Evolutionary conservation across 2,113 vertebrate species (phyloP).

Genomic region (Psilopsiagon aymara): DNA sequence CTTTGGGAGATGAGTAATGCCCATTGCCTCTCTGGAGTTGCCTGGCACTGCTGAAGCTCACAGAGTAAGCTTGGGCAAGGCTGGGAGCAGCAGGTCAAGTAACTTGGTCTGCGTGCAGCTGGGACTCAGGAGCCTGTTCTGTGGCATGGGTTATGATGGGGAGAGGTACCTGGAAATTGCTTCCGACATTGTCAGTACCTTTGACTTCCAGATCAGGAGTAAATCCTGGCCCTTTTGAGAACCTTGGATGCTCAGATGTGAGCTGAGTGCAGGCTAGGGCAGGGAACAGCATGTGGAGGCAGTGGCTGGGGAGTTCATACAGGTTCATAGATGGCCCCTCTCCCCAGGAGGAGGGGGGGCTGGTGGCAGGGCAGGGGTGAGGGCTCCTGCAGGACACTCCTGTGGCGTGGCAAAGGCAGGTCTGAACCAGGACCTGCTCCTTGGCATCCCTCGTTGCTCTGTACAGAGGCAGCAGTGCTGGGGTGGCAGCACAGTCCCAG

Average conservation of each 20-base stretch:
- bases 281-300: not conserved
- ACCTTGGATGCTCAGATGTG: not conserved
- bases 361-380: not conserved
- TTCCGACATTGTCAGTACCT: not conserved
- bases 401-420: not conserved
- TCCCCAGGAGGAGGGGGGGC: not conserved
- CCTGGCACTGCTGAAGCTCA: not conserved
- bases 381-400: not conserved
- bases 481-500: accelerated
- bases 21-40: not conserved
- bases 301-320: not conserved
- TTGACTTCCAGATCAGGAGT: not conserved
- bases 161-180: not conserved
- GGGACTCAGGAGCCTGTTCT: not conserved
- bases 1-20: not conserved
- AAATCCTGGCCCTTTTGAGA: not conserved
- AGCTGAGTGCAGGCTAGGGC: not conserved
- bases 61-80: not conserved
- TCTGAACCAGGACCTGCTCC: not conserved
- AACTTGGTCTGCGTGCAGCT: not conserved
- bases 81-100: not conserved
- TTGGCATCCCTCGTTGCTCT: not conserved
- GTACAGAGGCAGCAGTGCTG: not conserved
- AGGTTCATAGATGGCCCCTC: not conserved
- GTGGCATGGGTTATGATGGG: not conserved